These are phyloP conservation scores for Pangasius mekongensis DNA, from an alignment of 2,797 vertebrate species.

Conservation along the genomic window DNA sequence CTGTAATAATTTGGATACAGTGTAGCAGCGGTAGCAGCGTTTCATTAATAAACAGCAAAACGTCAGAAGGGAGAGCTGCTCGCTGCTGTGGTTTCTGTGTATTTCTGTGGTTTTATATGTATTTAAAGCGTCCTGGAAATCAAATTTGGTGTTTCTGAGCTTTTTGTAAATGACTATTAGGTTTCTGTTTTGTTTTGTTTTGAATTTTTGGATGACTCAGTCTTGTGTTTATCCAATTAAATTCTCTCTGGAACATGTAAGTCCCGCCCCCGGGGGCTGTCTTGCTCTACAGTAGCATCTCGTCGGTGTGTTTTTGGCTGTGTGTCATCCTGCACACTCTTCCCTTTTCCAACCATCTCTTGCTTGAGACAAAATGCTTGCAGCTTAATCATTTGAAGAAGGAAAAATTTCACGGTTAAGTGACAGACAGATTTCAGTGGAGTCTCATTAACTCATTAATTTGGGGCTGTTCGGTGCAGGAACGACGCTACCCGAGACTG, in stretches of 20 bases:
- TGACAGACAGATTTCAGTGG: not conserved
- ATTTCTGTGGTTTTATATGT: too few relatives aligned
- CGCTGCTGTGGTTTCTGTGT: not conserved
- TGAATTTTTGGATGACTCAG: not conserved
- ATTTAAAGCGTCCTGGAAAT: too few relatives aligned
- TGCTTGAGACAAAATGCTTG: not conserved
- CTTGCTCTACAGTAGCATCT: not conserved
- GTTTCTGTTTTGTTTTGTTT: too few relatives aligned
- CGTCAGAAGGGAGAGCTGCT: not conserved
- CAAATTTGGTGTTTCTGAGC: not conserved
- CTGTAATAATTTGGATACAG: not conserved
- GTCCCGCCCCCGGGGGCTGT: too few relatives aligned
- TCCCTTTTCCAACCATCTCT: not conserved
- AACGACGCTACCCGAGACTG: not conserved
- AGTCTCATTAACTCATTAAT: not conserved
- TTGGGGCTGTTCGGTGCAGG: not conserved
- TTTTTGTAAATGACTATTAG: not conserved
- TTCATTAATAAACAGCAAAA: not conserved
- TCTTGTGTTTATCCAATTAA: not conserved
- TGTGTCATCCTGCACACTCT: not conserved
- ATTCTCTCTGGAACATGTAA: not conserved
- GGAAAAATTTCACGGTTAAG: not conserved
- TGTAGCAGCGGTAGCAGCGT: not conserved
- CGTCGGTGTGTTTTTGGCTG: not conserved
- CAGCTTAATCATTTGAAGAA: not conserved